Evolutionary conservation across 2,113 vertebrate genomes (phyloP), one percentile per base, ranked within the genome.

Genomic region (Tyrannus savana): DNA sequence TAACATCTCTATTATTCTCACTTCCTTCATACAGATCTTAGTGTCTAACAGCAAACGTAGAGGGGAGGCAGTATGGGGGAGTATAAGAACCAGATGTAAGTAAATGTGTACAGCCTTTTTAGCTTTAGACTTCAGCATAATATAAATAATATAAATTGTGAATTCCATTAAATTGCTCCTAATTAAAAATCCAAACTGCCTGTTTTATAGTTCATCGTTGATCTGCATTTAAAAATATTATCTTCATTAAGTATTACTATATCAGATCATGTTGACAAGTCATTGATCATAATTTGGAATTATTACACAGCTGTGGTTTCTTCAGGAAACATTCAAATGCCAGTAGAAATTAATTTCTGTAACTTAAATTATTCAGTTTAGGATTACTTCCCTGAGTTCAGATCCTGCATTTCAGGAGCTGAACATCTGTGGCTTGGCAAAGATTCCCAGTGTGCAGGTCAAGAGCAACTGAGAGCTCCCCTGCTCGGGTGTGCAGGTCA

Each of bases 11-110:
- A 3, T 91, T 72, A 30, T 82, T 97, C 69, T 93, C 37, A 49
- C 69, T 25, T 64, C 19, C 28, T 96, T 37, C 33, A 77, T 73
- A 53, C 87, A 98, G 98, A 60, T 98, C 39, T 12, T 3, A 1
- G 19, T 76, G 56, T 0, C 0, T 74, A 98, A 98, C 66, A 71
- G 37, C 19, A 0, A 0, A 0, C 0, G 8, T 41, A 0, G 0
- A 3, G 97, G 98, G 67, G 0, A 1, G 0, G 0, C 0, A 44
- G 1, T 1, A 19, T 1, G 0, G 15, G 0, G 0, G 1, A 16
- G 3, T 8, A 0, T 28, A 21, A 63, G 5, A 81, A 98, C 98
- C 82, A 87, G 39, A 74, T 98, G 98, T 98, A 97, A 98, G 98
- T 98, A 89, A 72, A 90, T 41, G 42, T 22, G 14, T 68, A 28